Conservation (phyloP, 2,888 invertebrate genomes). For the Acrobeloides nanus region DNA sequence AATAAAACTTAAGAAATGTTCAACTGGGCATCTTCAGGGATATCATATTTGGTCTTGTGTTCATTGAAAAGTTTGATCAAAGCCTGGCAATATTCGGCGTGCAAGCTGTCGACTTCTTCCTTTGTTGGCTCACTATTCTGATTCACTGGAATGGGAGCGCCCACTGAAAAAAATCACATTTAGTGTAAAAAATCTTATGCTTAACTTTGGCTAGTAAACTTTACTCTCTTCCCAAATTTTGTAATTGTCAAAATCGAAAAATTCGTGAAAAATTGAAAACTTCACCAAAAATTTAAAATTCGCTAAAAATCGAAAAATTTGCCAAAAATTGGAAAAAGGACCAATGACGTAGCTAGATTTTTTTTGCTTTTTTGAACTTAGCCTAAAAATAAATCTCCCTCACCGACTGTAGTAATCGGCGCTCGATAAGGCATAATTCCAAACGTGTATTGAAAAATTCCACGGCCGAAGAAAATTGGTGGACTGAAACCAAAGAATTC, state of each 20-base stretch:
- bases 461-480: slow-evolving; percentile 62
- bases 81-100: slow-evolving; percentile 67
- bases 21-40: slow-evolving; percentile 23
- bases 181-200: too few relatives aligned
- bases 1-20: slow-evolving; percentile 15
- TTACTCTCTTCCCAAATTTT: too few relatives aligned
- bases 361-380: too few relatives aligned
- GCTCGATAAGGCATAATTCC: slow-evolving; percentile 74
- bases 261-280: too few relatives aligned
- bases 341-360: too few relatives aligned
- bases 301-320: too few relatives aligned
- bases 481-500: slow-evolving; percentile 54
- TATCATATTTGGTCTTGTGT: slow-evolving; percentile 70
- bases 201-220: too few relatives aligned
- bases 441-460: slow-evolving; percentile 80
- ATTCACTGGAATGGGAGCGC: slow-evolving; percentile 71
- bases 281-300: too few relatives aligned
- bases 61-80: slow-evolving; percentile 71
- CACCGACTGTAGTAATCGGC: slow-evolving; percentile 72
- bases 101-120: slow-evolving; percentile 71
- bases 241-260: too few relatives aligned
- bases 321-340: too few relatives aligned
- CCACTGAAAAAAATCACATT: slow-evolving; percentile 63
- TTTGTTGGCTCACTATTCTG: slow-evolving; percentile 67
- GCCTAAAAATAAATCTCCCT: too few relatives aligned